phyloP scores from a whole-genome alignment of 2,888 invertebrate species.

The Chymomyza amoena region DNA sequence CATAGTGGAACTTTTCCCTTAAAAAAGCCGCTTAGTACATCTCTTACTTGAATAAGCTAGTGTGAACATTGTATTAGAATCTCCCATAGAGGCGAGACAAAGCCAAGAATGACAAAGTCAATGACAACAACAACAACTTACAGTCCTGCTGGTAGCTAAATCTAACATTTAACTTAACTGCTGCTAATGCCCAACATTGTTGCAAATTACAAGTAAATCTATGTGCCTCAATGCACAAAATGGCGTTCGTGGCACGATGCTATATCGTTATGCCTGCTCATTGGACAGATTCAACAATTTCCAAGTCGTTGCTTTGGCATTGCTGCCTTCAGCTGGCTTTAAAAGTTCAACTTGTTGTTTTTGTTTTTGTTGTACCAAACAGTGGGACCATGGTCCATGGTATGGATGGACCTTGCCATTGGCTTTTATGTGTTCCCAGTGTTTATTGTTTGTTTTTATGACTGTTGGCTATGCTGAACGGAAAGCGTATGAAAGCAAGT shows the following conservation, averaged over 20 bases:
- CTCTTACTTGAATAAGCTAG: too few relatives aligned
- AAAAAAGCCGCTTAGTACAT: too few relatives aligned
- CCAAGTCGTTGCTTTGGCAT: constrained; percentile 47
- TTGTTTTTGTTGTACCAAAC: constrained; percentile 14
- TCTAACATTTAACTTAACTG: too few relatives aligned
- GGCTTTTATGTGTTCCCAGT: constrained; percentile 48
- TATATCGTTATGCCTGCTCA: neutral
- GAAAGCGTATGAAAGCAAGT: neutral
- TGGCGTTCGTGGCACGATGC: neutral
- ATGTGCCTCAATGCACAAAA: constrained; percentile 58
- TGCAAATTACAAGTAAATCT: constrained; percentile 61
- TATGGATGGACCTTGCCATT: constrained; percentile 50
- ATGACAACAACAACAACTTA: constrained; percentile 33
- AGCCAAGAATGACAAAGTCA: constrained; percentile 10
- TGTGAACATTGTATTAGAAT: too few relatives aligned
- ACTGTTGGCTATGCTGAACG: neutral
- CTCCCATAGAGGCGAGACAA: neutral
- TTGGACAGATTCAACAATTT: constrained; percentile 51
- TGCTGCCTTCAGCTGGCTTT: constrained; percentile 29
- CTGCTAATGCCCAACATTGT: constrained; percentile 41
- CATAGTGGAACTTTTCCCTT: too few relatives aligned
- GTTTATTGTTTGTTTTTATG: constrained; percentile 59
- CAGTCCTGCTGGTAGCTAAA: constrained; percentile 19
- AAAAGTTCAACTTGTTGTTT: constrained; percentile 41
- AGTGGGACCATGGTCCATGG: too few relatives aligned